phyloP scores from a whole-genome alignment of 2,113 vertebrate species.

The Smithornis capensis region DNA sequence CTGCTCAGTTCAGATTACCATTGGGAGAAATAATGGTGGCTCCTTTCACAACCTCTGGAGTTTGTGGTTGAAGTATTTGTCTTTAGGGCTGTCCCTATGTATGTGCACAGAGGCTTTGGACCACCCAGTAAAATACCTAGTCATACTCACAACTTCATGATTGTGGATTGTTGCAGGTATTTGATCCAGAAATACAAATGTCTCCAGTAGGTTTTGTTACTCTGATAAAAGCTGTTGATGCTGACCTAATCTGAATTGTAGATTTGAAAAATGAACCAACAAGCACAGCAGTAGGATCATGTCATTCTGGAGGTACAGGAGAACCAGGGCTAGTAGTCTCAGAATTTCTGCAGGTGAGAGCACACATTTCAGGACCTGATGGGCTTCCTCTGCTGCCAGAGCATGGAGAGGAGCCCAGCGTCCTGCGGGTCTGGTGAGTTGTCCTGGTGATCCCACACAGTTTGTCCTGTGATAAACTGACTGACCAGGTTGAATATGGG shows the following conservation, averaged over 20 bases:
- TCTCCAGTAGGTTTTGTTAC: background rate
- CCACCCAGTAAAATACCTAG: background rate
- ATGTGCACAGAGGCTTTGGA: background rate
- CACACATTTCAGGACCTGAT: background rate
- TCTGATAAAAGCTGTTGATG: background rate
- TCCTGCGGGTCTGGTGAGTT: background rate
- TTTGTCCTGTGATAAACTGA: background rate
- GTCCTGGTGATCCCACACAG: background rate
- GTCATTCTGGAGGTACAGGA: background rate
- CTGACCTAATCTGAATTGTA: slow-evolving; percentile 29
- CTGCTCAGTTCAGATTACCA: background rate
- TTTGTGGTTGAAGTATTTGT: background rate
- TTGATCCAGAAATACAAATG: background rate
- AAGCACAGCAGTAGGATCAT: background rate
- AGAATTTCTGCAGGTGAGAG: background rate
- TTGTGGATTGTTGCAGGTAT: background rate
- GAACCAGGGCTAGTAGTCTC: background rate
- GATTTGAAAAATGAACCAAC: slow-evolving; percentile 2
- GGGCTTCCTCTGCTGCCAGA: background rate
- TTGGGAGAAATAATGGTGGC: background rate
- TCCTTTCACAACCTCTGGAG: background rate
- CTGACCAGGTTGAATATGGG: background rate
- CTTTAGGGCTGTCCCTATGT: background rate
- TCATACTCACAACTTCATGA: background rate
- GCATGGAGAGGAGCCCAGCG: background rate